Evolutionary conservation across 2,797 vertebrate species (phyloP).

Genomic region (Garrulus glandarius): DNA sequence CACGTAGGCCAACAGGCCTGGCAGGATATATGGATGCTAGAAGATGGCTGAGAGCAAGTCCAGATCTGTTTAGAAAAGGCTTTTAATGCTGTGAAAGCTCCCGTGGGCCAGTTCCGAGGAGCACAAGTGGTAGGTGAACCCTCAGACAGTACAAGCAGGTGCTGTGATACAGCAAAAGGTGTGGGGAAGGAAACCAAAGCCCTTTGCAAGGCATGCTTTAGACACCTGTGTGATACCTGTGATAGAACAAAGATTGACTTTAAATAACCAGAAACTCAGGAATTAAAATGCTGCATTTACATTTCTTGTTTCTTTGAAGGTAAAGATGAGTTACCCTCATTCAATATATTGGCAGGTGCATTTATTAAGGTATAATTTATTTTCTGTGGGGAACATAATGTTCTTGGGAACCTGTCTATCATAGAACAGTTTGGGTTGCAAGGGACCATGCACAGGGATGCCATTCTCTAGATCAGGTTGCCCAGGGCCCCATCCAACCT

Average conservation of each 20-base stretch:
- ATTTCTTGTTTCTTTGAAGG: neutral
- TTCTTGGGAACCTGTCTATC: neutral
- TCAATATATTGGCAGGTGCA: neutral
- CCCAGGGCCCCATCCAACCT: neutral
- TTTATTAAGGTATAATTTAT: accelerated
- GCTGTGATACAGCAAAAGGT: accelerated
- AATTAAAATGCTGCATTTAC: neutral
- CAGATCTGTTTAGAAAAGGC: neutral
- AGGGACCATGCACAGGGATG: neutral
- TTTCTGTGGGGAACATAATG: neutral
- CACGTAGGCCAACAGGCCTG: neutral
- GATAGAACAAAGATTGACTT: neutral
- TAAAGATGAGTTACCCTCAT: neutral
- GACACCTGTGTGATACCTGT: neutral
- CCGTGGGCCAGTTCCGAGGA: accelerated
- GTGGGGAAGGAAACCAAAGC: neutral
- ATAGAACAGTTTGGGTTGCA: neutral
- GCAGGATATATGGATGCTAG: neutral
- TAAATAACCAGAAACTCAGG: neutral
- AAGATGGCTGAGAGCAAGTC: neutral
- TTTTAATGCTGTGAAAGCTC: neutral
- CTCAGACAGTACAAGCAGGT: neutral
- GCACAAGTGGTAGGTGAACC: neutral
- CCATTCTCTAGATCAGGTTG: neutral
- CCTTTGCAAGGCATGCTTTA: neutral